Evolutionary conservation across 2,113 vertebrate species (phyloP).

Genomic region (Pseudorasbora parva): DNA sequence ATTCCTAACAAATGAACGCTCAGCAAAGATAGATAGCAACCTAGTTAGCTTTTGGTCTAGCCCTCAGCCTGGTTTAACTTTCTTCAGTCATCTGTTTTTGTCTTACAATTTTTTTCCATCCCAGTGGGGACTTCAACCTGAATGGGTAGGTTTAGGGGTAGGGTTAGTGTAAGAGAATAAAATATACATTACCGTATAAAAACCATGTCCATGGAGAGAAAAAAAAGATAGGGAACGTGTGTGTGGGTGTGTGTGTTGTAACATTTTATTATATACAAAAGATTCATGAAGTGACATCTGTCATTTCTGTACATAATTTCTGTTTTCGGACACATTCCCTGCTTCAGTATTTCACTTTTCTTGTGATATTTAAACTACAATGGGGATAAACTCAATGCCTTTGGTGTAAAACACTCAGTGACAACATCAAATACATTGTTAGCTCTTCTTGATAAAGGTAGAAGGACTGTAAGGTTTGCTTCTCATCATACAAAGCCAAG

Average conservation of each 20-base stretch:
- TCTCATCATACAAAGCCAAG: constrained; percentile 42
- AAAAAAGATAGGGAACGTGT: no score
- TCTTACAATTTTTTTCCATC: neutral
- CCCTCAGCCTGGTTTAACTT: neutral
- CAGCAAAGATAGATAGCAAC: neutral
- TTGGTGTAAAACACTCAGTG: constrained; percentile 43
- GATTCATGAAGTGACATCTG: neutral
- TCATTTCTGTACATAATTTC: neutral
- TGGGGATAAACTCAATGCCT: constrained; percentile 28
- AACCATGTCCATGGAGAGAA: no score
- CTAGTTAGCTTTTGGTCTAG: neutral
- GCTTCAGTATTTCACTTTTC: neutral
- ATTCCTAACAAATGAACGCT: no score
- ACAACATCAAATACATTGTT: constrained; percentile 42
- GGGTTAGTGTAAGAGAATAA: no score
- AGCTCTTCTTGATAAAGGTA: constrained; percentile 50
- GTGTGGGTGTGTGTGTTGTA: neutral
- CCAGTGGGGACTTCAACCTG: no score
- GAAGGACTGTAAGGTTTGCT: constrained; percentile 46
- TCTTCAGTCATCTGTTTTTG: neutral
- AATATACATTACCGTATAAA: no score
- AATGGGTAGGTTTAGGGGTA: no score
- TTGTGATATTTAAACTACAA: constrained; percentile 41
- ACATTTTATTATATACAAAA: neutral
- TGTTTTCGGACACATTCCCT: neutral